Percentiles rank a stretch among this genome's conserved stretches.
phyloP scores from a whole-genome alignment of 2,888 invertebrate genomes.

The Branchinecta sandiegonensis region DNA sequence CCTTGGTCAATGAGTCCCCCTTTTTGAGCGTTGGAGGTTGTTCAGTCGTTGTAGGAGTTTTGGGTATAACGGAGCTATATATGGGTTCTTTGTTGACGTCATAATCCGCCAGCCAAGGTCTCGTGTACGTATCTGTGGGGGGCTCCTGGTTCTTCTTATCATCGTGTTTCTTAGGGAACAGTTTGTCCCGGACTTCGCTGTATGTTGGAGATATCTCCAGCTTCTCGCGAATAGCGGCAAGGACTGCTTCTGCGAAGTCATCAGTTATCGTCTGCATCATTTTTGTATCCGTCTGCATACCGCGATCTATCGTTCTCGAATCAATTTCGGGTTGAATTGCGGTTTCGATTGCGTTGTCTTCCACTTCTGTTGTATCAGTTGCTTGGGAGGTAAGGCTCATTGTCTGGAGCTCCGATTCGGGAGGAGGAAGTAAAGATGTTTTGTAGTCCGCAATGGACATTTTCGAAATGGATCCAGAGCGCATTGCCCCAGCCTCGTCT shows the following conservation, averaged over 20 bases:
- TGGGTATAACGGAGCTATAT: not conserved
- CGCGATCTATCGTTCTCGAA: slow-evolving; percentile 21
- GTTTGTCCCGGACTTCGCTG: slow-evolving; percentile 19
- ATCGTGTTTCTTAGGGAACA: not conserved
- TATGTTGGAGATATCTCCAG: slow-evolving; percentile 23
- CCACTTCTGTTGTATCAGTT: slow-evolving; percentile 1
- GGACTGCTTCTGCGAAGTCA: slow-evolving; percentile 22
- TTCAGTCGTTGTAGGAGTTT: not conserved
- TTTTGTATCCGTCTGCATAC: slow-evolving; percentile 19
- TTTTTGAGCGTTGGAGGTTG: not conserved
- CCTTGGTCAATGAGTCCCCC: not conserved
- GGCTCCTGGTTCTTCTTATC: not conserved
- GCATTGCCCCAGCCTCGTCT: slow-evolving; percentile 19
- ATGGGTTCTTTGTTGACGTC: slow-evolving; percentile 4
- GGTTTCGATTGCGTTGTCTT: not conserved
- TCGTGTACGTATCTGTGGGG: not conserved
- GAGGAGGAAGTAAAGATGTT: slow-evolving; percentile 7
- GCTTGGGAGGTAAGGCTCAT: slow-evolving; percentile 9
- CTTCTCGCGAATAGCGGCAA: slow-evolving; percentile 22
- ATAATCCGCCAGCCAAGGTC: not conserved
- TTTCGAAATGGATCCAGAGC: slow-evolving; percentile 23
- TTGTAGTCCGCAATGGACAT: slow-evolving; percentile 22
- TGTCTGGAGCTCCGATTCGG: not conserved
- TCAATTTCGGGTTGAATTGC: not conserved
- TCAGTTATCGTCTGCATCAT: slow-evolving; percentile 17